phyloP scores from a whole-genome alignment of 2,888 invertebrate genomes.

The Diaphora mendica region DNA sequence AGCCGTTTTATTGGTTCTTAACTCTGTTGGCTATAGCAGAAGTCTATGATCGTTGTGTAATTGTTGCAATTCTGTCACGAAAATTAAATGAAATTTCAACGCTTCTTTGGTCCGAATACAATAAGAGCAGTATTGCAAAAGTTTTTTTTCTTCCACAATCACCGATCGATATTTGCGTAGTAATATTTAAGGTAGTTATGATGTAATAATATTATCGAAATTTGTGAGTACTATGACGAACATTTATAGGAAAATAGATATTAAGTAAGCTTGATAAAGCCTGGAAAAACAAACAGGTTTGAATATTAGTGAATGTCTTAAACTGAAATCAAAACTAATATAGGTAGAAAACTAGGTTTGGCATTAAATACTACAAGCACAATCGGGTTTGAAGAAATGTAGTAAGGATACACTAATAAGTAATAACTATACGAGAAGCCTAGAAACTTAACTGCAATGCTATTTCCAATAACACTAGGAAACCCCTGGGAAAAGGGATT shows the following conservation, averaged over 20 bases:
- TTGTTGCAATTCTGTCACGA: conserved; percentile 25
- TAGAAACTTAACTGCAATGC: neutral
- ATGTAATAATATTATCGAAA: neutral
- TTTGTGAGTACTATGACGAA: neutral
- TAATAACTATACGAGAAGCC: too few species aligned
- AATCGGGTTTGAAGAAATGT: too few species aligned
- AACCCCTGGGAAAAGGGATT: neutral
- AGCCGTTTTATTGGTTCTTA: neutral
- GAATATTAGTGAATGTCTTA: neutral
- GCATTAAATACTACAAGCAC: too few species aligned
- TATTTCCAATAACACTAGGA: neutral
- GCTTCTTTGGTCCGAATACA: conserved; percentile 4
- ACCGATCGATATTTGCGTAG: neutral
- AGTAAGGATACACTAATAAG: too few species aligned
- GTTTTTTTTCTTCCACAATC: neutral
- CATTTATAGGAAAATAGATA: neutral
- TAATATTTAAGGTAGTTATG: neutral
- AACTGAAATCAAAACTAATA: neutral
- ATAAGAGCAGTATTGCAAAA: neutral
- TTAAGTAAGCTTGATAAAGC: too few species aligned
- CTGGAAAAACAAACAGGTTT: too few species aligned
- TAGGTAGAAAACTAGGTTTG: neutral
- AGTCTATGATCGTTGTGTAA: conserved; percentile 34
- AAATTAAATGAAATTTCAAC: conserved; percentile 20
- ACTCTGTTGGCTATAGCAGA: conserved; percentile 16